phyloP scores from a whole-genome alignment of 2,797 vertebrate genomes.

The Buceros bicornis region DNA sequence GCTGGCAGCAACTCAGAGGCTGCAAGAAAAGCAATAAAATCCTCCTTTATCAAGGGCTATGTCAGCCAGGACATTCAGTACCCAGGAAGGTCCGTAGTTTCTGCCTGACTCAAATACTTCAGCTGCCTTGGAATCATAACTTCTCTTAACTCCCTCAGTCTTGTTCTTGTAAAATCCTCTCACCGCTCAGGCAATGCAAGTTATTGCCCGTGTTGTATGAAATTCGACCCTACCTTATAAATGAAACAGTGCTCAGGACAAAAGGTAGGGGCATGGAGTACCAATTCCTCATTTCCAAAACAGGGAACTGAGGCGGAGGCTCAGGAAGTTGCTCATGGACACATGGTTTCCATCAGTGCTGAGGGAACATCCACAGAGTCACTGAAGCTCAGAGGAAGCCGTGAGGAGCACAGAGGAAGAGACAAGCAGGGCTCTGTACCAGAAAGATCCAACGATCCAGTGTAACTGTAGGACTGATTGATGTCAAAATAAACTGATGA shows the following conservation, averaged over 20 bases:
- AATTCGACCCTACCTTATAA: not conserved
- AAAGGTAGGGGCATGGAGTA: not conserved
- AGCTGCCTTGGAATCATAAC: not conserved
- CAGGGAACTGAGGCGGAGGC: not conserved
- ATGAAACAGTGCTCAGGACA: not conserved
- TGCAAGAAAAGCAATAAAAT: not conserved
- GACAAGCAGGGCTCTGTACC: not conserved
- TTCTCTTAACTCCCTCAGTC: not conserved
- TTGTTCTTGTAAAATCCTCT: not conserved
- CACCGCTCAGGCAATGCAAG: not conserved
- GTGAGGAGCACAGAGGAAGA: not conserved
- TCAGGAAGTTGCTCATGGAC: not conserved
- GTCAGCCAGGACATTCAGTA: not conserved
- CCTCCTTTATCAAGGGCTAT: not conserved
- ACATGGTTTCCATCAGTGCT: not conserved
- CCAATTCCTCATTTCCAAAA: not conserved
- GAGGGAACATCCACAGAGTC: not conserved
- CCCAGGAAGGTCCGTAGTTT: not conserved
- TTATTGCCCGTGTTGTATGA: not conserved
- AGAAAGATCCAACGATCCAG: not conserved
- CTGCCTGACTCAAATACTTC: not conserved
- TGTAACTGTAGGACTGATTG: not conserved
- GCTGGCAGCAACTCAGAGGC: constrained; percentile 25
- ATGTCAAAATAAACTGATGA: not conserved
- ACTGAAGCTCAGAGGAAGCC: not conserved